Conservation (phyloP, 2,113 vertebrate genomes). For the Callocephalon fimbriatum region DNA sequence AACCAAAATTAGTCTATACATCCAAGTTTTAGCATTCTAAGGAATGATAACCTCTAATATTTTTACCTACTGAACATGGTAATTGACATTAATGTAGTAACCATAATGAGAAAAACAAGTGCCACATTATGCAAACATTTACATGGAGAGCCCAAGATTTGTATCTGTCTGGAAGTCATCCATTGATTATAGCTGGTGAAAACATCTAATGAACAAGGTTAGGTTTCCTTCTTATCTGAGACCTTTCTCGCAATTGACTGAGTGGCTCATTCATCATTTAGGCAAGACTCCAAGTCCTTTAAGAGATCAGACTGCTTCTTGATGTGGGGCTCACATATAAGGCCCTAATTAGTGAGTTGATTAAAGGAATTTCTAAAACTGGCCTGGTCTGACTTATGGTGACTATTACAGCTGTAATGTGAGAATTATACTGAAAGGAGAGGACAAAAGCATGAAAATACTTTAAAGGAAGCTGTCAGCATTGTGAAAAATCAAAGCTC, state of each 20-base stretch:
- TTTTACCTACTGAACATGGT: not conserved
- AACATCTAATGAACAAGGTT: not conserved
- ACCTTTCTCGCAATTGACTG: not conserved
- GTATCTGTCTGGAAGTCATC: not conserved
- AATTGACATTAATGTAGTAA: not conserved
- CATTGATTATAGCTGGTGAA: not conserved
- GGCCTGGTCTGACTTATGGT: not conserved
- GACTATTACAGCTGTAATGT: not conserved
- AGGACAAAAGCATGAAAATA: not conserved
- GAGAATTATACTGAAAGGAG: not conserved
- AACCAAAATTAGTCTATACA: not conserved
- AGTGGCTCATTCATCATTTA: not conserved
- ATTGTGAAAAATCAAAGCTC: not conserved
- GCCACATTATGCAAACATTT: not conserved
- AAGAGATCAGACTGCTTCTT: not conserved
- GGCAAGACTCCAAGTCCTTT: not conserved
- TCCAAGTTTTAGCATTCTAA: not conserved
- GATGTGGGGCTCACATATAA: not conserved
- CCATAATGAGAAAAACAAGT: not conserved
- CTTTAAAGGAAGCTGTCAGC: not conserved
- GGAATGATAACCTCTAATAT: not conserved
- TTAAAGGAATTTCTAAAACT: not conserved
- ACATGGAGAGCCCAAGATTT: not conserved
- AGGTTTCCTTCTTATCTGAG: not conserved
- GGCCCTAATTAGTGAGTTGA: not conserved